Conservation (phyloP, 1,140 invertebrate species). For the Drosophila ercepeae region DNA sequence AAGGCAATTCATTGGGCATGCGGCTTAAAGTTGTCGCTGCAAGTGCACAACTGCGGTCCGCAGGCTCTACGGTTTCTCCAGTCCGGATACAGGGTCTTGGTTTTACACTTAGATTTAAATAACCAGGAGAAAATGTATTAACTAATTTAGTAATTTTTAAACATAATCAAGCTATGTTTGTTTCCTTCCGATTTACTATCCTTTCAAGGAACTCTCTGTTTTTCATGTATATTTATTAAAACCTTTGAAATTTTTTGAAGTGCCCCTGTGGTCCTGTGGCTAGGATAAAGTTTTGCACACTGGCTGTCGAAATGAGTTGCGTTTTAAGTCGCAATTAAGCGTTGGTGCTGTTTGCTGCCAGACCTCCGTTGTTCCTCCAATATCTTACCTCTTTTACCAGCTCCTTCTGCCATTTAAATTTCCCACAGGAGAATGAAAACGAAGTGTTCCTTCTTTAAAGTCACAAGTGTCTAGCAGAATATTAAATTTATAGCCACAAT, state of each 20-base stretch:
- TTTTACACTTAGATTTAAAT: too few relatives aligned
- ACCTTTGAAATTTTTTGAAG: neutral
- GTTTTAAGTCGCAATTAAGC: slow-evolving; percentile 76
- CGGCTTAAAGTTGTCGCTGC: slow-evolving; percentile 64
- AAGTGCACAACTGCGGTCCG: slow-evolving; percentile 58
- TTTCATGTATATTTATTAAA: neutral
- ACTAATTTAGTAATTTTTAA: too few relatives aligned
- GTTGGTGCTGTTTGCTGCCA: slow-evolving; percentile 37
- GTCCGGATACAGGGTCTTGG: neutral
- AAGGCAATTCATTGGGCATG: slow-evolving; percentile 72
- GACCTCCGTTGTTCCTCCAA: slow-evolving; percentile 10
- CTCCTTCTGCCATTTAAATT: neutral
- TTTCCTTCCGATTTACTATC: neutral
- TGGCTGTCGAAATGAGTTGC: slow-evolving; percentile 63
- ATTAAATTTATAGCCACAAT: neutral
- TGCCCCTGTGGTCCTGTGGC: slow-evolving; percentile 19
- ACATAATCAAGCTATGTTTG: neutral
- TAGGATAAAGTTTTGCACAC: slow-evolving; percentile 47
- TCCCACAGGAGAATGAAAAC: slow-evolving; percentile 9
- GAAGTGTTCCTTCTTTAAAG: neutral
- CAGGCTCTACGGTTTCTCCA: slow-evolving; percentile 8
- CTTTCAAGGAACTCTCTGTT: neutral
- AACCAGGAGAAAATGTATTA: too few relatives aligned
- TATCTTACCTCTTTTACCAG: neutral
- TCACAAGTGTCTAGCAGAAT: neutral